Percentiles rank a stretch among this genome's conserved stretches.
Conservation (phyloP, 2,888 invertebrate genomes). For the Zele albiditarsus region DNA sequence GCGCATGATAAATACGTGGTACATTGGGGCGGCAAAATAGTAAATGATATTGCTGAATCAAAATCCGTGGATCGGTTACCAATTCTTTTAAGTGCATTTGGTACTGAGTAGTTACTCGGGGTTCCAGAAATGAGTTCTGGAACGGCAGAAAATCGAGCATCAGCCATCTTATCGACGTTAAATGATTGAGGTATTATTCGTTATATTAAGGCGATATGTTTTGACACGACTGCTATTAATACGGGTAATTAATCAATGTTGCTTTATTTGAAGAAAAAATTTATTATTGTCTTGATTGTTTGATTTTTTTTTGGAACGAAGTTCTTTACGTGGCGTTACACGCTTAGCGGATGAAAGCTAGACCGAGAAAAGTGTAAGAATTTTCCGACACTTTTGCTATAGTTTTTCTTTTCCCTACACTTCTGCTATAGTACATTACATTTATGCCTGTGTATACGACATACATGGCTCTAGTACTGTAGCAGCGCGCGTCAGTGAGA, state of each 20-base stretch:
- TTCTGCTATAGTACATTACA: too few species aligned
- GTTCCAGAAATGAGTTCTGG: slow-evolving; percentile 36
- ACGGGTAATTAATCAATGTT: slow-evolving; percentile 4
- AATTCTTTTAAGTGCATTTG: slow-evolving; percentile 34
- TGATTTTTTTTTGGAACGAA: too few species aligned
- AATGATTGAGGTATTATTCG: slow-evolving; percentile 24
- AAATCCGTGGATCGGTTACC: slow-evolving; percentile 41
- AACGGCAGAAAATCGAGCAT: slow-evolving; percentile 33
- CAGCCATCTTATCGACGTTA: slow-evolving; percentile 14
- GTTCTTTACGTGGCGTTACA: too few species aligned
- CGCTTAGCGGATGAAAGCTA: too few species aligned
- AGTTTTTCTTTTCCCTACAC: too few species aligned
- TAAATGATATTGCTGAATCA: slow-evolving; percentile 37
- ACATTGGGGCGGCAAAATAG: slow-evolving; percentile 47
- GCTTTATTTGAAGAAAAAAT: too few species aligned
- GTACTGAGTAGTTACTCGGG: slow-evolving; percentile 37
- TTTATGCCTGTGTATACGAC: too few species aligned
- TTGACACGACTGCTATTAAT: background rate
- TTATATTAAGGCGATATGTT: background rate
- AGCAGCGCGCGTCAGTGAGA: too few species aligned
- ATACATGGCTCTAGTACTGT: too few species aligned
- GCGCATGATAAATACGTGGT: slow-evolving; percentile 43
- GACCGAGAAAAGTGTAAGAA: too few species aligned
- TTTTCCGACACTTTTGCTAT: too few species aligned
- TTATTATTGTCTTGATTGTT: background rate